phyloP scores from a whole-genome alignment of 2,797 vertebrate species.

The Naso thynnoides region DNA sequence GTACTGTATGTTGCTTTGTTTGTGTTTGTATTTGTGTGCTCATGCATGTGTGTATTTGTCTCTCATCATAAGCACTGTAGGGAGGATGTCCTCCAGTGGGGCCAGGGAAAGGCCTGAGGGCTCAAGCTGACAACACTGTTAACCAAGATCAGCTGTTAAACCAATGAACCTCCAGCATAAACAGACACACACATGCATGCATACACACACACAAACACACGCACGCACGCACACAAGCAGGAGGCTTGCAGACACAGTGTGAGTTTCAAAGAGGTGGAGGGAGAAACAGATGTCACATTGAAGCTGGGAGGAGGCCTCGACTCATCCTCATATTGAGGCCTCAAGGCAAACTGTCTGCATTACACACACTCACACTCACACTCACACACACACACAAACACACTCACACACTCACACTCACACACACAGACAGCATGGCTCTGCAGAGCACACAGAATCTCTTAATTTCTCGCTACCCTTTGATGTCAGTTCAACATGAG shows the following conservation, averaged over 20 bases:
- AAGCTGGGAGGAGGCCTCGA: constrained; percentile 50
- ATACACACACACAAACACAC: constrained; percentile 12
- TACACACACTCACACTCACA: constrained; percentile 19
- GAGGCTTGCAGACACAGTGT: constrained; percentile 28
- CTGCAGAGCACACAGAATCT: constrained; percentile 34
- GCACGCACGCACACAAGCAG: constrained; percentile 24
- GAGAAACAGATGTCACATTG: constrained; percentile 70
- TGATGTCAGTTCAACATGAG: constrained; percentile 52
- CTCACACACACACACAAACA: constrained; percentile 22
- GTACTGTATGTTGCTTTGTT: constrained; percentile 12
- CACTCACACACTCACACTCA: constrained; percentile 24
- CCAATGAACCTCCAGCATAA: constrained; percentile 53
- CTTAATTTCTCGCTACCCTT: constrained; percentile 41
- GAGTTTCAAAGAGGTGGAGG: constrained; percentile 49
- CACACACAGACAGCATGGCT: constrained; percentile 20
- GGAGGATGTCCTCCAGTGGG: constrained; percentile 49
- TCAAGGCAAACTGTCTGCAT: constrained; percentile 41
- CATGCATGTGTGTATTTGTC: constrained; percentile 31
- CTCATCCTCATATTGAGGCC: constrained; percentile 48
- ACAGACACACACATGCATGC: constrained; percentile 12
- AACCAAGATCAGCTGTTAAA: constrained; percentile 72
- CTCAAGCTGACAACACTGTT: constrained; percentile 63
- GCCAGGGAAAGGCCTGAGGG: constrained; percentile 43
- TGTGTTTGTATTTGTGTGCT: neutral
- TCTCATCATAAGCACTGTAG: constrained; percentile 27